Evolutionary conservation across 2,113 vertebrate species (phyloP).

Genomic region (Telmatochromis brachygnathus): DNA sequence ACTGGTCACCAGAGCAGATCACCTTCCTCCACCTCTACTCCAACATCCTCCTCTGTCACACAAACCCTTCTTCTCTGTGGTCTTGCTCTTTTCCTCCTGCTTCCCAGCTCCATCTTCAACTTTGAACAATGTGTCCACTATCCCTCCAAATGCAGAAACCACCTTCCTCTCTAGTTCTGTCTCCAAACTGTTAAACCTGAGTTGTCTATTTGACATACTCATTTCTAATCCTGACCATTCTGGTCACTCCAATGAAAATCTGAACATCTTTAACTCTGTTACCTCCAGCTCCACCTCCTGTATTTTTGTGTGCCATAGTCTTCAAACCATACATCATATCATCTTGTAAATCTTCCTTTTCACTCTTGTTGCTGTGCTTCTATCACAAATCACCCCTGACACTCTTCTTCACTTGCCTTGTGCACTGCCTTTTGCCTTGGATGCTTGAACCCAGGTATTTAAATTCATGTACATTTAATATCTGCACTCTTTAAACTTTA

Average conservation of each 20-base stretch:
- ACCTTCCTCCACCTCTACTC: background rate
- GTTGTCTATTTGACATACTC: background rate
- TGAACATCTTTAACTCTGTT: background rate
- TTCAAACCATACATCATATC: background rate
- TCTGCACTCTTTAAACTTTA: background rate
- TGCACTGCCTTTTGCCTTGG: background rate
- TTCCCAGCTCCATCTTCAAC: background rate
- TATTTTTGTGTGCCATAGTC: fast-evolving
- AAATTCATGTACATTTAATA: background rate
- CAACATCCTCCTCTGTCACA: background rate
- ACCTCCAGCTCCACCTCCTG: background rate
- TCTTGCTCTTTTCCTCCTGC: background rate
- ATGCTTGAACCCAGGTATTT: background rate
- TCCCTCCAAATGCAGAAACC: background rate
- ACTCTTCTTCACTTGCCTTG: fast-evolving
- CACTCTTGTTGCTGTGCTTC: background rate
- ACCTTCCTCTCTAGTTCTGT: background rate
- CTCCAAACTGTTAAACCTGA: background rate
- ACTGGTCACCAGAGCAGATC: background rate
- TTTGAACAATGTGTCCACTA: background rate
- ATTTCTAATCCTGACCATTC: background rate
- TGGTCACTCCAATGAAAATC: background rate
- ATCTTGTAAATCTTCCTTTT: background rate
- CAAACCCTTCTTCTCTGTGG: background rate
- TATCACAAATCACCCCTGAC: background rate